phyloP scores from a whole-genome alignment of 2,888 invertebrate species.

The Drosophila putrida region DNA sequence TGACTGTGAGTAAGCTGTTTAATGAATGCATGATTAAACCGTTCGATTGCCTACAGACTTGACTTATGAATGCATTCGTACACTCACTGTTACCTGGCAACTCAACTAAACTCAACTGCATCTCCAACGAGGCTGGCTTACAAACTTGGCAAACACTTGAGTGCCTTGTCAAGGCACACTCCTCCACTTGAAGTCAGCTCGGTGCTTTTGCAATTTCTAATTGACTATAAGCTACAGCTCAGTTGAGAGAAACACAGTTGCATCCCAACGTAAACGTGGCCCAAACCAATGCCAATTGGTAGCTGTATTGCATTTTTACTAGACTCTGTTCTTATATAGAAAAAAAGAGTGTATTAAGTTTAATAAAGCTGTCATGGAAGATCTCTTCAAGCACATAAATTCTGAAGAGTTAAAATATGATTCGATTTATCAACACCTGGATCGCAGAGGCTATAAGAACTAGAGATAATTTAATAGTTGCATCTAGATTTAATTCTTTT shows the following conservation, averaged over 20 bases:
- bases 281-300: conserved; percentile 2
- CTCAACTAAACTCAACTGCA: not conserved
- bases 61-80: conserved; percentile 14
- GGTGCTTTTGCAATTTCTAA: conserved; percentile 4
- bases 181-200: not conserved
- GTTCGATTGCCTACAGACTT: not conserved
- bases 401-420: no score
- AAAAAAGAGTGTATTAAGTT: no score
- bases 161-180: conserved; percentile 3
- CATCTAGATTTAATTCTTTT: no score
- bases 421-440: no score
- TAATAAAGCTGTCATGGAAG: no score
- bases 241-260: conserved; percentile 3
- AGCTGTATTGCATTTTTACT: not conserved
- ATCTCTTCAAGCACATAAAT: no score
- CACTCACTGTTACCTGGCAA: conserved; percentile 27
- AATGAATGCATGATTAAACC: not conserved
- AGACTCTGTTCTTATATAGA: no score
- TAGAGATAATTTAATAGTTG: no score
- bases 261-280: not conserved
- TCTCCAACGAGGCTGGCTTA: not conserved
- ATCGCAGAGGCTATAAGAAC: no score
- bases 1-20: not conserved
- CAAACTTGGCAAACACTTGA: conserved; percentile 7
- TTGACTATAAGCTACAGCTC: conserved; percentile 15